Evolutionary conservation across 2,888 invertebrate genomes (phyloP), one percentile per base, ranked within the genome.

Genomic region (Platycheirus albimanus): DNA sequence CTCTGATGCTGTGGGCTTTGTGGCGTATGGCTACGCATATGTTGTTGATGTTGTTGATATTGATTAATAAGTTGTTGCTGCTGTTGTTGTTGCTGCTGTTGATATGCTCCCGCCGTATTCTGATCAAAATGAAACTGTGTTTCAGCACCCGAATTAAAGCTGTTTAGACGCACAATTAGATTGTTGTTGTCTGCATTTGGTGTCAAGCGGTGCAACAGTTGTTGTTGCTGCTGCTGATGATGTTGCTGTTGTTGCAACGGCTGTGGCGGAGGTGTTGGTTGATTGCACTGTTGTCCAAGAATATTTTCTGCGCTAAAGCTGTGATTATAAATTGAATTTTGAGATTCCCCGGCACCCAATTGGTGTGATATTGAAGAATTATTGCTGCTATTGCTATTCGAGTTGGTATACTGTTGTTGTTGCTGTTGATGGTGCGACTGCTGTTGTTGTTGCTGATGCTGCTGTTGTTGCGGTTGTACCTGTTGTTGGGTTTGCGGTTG

Each of bases 261-360:
- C 64, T 85, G 87, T 61, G 86, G 87, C 45, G 85, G 86, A 61
- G 86, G 87, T 41, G 86, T 86, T 66, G 86, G 87, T 69, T 87
- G 86, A 69, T 86, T 88, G 33, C 86, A 86, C 41, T 87, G 87
- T 77, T 88, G 88, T 69, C 87, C 87, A 51, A 89, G 86, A 77
- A 89, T 75, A 78, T 90, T 90, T 24, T 90, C 90, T 77, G 89
- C 88, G 85, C 86, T 90, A 86, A 90, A 90, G 86, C 87, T 90
- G 86, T 89, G 90, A 86, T 88, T 89, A 86, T 90, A 90, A 84
- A 90, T 88, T 88, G 89, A 88, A 89, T 89, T 89, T 85, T 89
- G 90, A 87, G 90, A 88, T 88, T 89, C 90, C 86, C 88, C 89
- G 80, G 89, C 89, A 66, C 89, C 88, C 85, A 90, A 86, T 85